phyloP scores from a whole-genome alignment of 2,797 vertebrate genomes.

The Myoxocephalus aenaeus region DNA sequence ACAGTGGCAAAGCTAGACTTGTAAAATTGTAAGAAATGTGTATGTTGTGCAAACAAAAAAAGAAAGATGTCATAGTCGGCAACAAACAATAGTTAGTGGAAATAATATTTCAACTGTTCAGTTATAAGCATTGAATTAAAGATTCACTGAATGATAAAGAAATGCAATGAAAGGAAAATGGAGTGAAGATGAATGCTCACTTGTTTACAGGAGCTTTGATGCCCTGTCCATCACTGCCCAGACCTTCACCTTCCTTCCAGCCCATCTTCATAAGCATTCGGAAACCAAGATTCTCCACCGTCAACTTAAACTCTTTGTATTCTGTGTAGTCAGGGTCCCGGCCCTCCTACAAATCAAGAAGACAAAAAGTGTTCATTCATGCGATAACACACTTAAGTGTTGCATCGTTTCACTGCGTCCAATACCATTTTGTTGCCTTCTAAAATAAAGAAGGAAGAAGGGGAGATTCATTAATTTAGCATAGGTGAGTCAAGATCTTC shows the following conservation, averaged over 20 bases:
- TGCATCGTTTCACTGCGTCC: background rate
- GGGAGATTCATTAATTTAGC: background rate
- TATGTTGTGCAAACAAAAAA: background rate
- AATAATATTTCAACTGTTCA: background rate
- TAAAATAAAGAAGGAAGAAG: background rate
- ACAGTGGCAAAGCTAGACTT: no score
- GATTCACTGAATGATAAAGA: background rate
- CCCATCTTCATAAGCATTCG: constrained; percentile 99
- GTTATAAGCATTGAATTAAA: background rate
- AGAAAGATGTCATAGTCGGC: background rate
- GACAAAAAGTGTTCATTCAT: constrained; percentile 22
- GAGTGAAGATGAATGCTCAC: constrained; percentile 74
- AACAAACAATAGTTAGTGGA: background rate
- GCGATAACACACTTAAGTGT: background rate
- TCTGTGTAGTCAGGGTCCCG: constrained; percentile 97
- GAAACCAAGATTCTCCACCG: constrained; percentile 98
- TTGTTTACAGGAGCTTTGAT: constrained; percentile 96
- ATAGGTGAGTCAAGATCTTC: background rate
- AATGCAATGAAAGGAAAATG: background rate
- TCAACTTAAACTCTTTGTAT: constrained; percentile 99
- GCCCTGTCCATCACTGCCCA: constrained; percentile 93
- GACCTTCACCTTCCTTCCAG: constrained; percentile 97
- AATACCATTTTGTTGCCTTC: background rate
- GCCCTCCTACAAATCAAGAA: constrained; percentile 88
- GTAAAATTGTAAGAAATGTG: background rate